phyloP scores from a whole-genome alignment of 2,888 invertebrate genomes.

The Nymphalis urticae region DNA sequence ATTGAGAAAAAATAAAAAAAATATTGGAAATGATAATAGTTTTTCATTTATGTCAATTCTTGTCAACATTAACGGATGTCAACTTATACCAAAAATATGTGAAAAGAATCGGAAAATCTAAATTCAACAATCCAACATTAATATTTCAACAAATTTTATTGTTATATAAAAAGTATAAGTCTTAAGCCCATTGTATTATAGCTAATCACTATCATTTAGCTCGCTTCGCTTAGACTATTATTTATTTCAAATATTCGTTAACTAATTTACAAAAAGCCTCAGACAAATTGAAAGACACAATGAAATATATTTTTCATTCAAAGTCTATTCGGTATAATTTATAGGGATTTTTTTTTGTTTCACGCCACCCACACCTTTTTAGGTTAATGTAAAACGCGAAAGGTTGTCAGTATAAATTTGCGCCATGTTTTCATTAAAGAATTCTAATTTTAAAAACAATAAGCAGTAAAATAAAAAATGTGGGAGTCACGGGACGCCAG shows the following conservation, averaged over 20 bases:
- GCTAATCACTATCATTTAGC: too few relatives aligned
- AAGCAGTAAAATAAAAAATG: not conserved
- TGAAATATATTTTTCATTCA: not conserved
- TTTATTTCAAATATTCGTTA: not conserved
- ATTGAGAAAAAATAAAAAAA: too few relatives aligned
- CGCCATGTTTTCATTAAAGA: conserved; percentile 2
- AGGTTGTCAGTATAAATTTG: conserved; percentile 7
- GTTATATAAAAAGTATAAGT: too few relatives aligned
- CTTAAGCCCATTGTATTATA: too few relatives aligned
- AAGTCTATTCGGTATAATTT: conserved; percentile 15
- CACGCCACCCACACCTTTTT: conserved; percentile 15
- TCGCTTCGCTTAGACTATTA: not conserved
- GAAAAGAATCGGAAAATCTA: too few relatives aligned
- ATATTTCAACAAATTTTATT: too few relatives aligned
- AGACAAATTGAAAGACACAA: conserved; percentile 3
- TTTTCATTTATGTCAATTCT: too few relatives aligned
- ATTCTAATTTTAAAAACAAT: not conserved
- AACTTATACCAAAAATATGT: too few relatives aligned
- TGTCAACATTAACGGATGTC: too few relatives aligned
- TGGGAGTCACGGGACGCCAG: not conserved
- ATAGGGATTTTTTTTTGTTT: conserved; percentile 18
- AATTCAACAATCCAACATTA: too few relatives aligned
- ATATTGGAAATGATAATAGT: too few relatives aligned
- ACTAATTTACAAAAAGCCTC: not conserved
- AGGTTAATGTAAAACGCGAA: conserved; percentile 20